Conservation (phyloP, 2,888 invertebrate species). For the Bruchidius siliquastri region DNA sequence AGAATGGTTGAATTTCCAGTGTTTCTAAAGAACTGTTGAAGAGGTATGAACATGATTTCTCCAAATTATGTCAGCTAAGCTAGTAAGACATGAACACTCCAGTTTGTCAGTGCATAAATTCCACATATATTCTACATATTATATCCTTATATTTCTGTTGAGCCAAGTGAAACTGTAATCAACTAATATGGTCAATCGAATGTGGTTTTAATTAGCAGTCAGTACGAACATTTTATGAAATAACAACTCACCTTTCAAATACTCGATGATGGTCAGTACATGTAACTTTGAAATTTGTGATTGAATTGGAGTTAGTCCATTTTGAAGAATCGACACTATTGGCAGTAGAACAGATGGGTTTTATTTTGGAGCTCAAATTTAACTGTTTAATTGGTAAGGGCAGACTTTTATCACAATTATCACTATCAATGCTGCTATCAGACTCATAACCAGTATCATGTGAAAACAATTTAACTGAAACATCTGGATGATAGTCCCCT, state of each 20-base stretch:
- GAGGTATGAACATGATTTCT: no score
- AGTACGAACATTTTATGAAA: no score
- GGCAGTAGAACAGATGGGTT: neutral
- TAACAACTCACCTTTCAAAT: neutral
- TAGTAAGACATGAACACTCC: no score
- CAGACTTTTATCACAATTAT: neutral
- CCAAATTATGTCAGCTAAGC: no score
- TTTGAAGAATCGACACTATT: neutral
- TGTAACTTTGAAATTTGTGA: neutral
- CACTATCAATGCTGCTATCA: neutral
- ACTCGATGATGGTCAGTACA: neutral
- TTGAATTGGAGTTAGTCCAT: neutral
- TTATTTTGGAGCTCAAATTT: neutral
- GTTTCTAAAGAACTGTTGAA: no score
- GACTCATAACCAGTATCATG: constrained; percentile 8
- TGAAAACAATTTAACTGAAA: constrained; percentile 2
- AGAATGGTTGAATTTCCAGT: no score
- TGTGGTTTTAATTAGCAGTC: no score
- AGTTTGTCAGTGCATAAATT: no score
- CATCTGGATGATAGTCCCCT: neutral
- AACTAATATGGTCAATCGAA: no score
- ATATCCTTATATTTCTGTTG: no score
- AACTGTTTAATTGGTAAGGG: neutral
- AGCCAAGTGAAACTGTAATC: no score
- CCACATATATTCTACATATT: no score